Evolutionary conservation across 2,113 vertebrate genomes (phyloP).

Genomic region (Silurus asotus): DNA sequence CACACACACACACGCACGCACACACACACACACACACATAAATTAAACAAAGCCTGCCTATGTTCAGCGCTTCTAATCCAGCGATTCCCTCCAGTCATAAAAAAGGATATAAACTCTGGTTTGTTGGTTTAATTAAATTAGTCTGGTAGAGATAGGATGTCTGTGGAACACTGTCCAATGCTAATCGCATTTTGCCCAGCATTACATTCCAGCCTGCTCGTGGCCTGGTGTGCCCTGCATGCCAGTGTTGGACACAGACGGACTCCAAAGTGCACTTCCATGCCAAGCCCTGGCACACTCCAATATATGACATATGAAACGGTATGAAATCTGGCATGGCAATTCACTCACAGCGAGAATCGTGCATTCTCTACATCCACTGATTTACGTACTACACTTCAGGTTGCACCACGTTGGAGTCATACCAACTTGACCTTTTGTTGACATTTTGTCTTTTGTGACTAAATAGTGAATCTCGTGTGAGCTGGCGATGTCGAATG

Average conservation of each 20-base stretch:
- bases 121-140: slow-evolving; percentile 58
- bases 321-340: slow-evolving; percentile 18
- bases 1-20: background rate
- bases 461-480: background rate
- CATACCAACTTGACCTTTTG: slow-evolving; percentile 19
- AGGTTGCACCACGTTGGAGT: background rate
- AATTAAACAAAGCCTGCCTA: slow-evolving; percentile 16
- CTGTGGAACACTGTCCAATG: slow-evolving; percentile 54
- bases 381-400: background rate
- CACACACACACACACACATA: background rate
- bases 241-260: slow-evolving; percentile 21
- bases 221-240: slow-evolving; percentile 41
- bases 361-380: background rate
- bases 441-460: background rate
- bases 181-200: slow-evolving; percentile 55
- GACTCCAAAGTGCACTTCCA: slow-evolving; percentile 9
- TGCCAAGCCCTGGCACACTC: slow-evolving; percentile 45
- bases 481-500: background rate
- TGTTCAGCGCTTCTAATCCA: slow-evolving; percentile 39
- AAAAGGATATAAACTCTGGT: slow-evolving; percentile 54
- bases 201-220: slow-evolving; percentile 34
- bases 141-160: slow-evolving; percentile 54
- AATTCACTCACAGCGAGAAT: background rate
- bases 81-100: slow-evolving; percentile 46
- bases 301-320: slow-evolving; percentile 10